Base-by-base conservation (phyloP, 2,113 vertebrate species). In the Coracopsis vasa region DNA sequence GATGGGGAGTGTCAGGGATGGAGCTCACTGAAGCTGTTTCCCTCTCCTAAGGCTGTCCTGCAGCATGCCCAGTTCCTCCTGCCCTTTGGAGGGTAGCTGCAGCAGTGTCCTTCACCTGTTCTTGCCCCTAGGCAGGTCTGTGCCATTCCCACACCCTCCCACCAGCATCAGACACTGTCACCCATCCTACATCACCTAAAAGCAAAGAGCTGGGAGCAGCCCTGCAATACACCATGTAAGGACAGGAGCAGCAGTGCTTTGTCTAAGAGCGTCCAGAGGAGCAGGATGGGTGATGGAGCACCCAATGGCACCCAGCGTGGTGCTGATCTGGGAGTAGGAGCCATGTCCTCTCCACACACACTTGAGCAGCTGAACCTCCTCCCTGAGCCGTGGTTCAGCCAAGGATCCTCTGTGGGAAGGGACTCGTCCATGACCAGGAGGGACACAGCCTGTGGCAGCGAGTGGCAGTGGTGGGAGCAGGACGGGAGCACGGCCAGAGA, bases 391-490 rank as follows among this genome's bases (percentile, higher is more conserved):
- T 12, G 47, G 17, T 16, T n/a, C 77, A 41, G 50, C 25, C 69
- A 44, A 37, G 74, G 47, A 42, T 39, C 61, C n/a, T 80, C 66
- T 20, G 0, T 7, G 44, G 2, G 73, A 29, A 62, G 45, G 69
- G 42, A 4, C 16, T 23, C 1, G 0, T 16, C 16, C 0, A 0
- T 28, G 86, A 7, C 25, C 2, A 0, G 85, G 73, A 58, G 66
- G 73, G 75, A 14, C 10, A 2, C 51, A 85, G 88, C 31, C 65
- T 1, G 27, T 81, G 88, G 27, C 9, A 1, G n/a, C 1, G 3
- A 39, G 75, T 19, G 31, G 51, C 6, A 18, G 80, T 67, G 56
- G 48, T 2, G 0, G 66, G 29, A 53, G 58, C 86, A 44, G 86
- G 1, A 13, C 15, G 50, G 82, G 56, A 93, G 80, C 2, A 0